Base-by-base conservation (phyloP, 1,140 invertebrate genomes). In the Philotrypesis tridentata region DNA sequence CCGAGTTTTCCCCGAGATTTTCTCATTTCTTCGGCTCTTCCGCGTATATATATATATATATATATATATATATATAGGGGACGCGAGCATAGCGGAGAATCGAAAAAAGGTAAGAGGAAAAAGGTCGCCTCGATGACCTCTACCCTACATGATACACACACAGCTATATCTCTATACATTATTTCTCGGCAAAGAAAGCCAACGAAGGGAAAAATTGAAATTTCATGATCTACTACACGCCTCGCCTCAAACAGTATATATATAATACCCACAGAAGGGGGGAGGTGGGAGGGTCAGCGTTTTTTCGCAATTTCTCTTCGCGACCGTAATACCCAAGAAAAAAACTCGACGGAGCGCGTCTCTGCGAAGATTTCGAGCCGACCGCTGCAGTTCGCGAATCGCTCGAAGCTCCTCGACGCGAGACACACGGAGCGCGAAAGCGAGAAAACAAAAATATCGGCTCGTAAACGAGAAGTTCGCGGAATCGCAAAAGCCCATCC, bases 181-280 rank as follows among this genome's bases (percentile, higher is more conserved):
- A 40, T 71, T 8, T 71, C 31, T 43, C 37, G 14, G 8, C 33
- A 5, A 23, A 3, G 61, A 37, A 17, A 71, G 37, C n/a, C 37
- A 71, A 40, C 23, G 68, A 71, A 40, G 68, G 67, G n/a, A 71
- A 71, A 71, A 71, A 71, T 71, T 40, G 68, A 40, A 37, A 71
- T 71, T 71, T 71, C n/a, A 71, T 37, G 68, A 40, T 21, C 17
- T 31, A 4, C 67, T 37, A 4, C 40, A 14, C 17, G 1, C 43
- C 17, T 48, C 33, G 25, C 12, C 43, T 71, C 31, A n/a, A 43
- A 23, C 12, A 6, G n/a, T n/a, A 40, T 40, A 31, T 37, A 70
- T 9, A 31, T 8, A 1, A n/a, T 70, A n/a, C 12, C 14, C 5
- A 17, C n/a, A n/a, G n/a, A n/a, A n/a, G n/a, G n/a, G n/a, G n/a